Conservation (phyloP, 2,888 invertebrate genomes). For the Melinaea menophilus region DNA sequence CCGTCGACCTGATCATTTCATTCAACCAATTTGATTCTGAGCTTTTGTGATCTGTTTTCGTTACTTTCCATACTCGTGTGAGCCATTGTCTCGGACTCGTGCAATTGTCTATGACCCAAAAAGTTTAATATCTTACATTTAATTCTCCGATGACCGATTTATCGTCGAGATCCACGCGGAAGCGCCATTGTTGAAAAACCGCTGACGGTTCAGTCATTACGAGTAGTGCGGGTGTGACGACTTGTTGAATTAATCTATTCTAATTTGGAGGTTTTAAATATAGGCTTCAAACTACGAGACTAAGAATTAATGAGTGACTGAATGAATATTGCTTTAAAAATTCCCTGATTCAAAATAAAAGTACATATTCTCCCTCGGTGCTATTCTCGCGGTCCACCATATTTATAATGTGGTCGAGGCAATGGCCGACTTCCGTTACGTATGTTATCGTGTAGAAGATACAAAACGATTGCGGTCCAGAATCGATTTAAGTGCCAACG, state of each 20-base stretch:
- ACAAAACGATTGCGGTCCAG: constrained; percentile 58
- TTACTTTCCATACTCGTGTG: constrained; percentile 70
- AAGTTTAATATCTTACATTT: constrained; percentile 57
- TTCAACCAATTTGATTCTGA: constrained; percentile 66
- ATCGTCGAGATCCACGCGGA: constrained; percentile 46
- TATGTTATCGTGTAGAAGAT: constrained; percentile 60
- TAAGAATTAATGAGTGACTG: too few relatives aligned
- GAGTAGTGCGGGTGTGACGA: neutral
- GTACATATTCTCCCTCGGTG: too few relatives aligned
- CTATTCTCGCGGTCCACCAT: too few relatives aligned
- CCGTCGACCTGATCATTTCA: constrained; percentile 66
- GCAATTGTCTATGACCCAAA: constrained; percentile 46
- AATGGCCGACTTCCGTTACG: constrained; percentile 51
- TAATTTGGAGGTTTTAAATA: neutral
- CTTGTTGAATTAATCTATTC: neutral
- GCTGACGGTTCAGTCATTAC: constrained; percentile 26
- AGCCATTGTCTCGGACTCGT: constrained; percentile 58
- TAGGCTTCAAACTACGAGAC: neutral
- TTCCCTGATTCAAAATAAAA: too few relatives aligned
- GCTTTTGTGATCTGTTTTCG: constrained; percentile 76
- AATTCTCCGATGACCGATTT: constrained; percentile 47
- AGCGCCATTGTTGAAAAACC: constrained; percentile 55
- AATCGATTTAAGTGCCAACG: constrained; percentile 54
- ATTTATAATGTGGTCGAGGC: constrained; percentile 22
- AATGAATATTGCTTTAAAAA: too few relatives aligned